Percentiles rank a stretch among this genome's conserved stretches.
These are phyloP conservation scores for Stenolophus ochropezus DNA, from an alignment of 2,888 invertebrate genomes.

Conservation along the genomic window DNA sequence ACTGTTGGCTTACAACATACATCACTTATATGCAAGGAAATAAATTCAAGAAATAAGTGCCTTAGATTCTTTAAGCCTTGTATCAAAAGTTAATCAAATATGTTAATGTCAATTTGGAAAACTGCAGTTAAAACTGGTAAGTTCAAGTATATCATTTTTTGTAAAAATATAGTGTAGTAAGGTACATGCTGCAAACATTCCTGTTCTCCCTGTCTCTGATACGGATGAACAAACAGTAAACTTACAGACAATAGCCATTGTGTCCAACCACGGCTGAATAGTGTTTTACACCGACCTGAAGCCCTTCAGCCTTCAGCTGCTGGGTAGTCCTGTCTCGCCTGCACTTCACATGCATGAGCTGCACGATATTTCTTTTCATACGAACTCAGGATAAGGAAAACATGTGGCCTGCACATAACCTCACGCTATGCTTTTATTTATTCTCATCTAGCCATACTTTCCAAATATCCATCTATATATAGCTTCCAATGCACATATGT, in stretches of 20 bases:
- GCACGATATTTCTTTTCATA: background rate
- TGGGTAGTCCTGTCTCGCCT: background rate
- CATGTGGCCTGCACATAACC: background rate
- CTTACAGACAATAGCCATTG: conserved; percentile 27
- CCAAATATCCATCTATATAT: no score
- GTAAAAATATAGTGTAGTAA: background rate
- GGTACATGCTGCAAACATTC: background rate
- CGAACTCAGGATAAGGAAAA: background rate
- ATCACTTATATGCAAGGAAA: no score
- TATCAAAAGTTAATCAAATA: no score
- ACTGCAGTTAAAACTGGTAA: background rate
- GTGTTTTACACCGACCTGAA: conserved; percentile 30
- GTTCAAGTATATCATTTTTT: conserved; percentile 5
- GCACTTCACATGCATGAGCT: conserved; percentile 3
- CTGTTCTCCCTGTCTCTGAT: background rate
- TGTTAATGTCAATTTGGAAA: no score
- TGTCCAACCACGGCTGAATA: conserved; percentile 18
- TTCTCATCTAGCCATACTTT: no score
- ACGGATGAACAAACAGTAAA: conserved; percentile 26
- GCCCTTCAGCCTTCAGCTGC: background rate
- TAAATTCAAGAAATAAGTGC: no score
- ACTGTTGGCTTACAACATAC: no score
- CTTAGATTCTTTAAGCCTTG: no score
- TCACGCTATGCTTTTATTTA: background rate
- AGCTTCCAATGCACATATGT: no score